These are phyloP conservation scores for Aphidius colemani DNA, from an alignment of 2,888 invertebrate genomes.

Conservation along the genomic window DNA sequence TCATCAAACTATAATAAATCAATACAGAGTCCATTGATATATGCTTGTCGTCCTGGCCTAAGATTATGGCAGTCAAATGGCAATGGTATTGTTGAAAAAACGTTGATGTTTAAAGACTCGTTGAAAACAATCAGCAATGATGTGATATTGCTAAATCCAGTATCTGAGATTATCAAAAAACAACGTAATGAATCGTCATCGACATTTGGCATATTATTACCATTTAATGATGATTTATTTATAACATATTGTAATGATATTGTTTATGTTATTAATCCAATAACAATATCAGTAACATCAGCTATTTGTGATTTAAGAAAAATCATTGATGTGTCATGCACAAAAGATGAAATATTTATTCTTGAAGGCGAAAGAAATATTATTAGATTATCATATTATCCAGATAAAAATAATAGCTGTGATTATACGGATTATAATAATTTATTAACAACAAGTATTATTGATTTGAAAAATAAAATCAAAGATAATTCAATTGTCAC, in stretches of 20 bases:
- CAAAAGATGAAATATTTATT: constrained; percentile 79
- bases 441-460: constrained; percentile 51
- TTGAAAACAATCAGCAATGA: constrained; percentile 60
- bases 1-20: constrained; percentile 62
- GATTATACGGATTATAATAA: constrained; percentile 45
- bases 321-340: constrained; percentile 64
- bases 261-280: constrained; percentile 78
- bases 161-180: constrained; percentile 57
- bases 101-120: constrained; percentile 75
- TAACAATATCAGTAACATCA: constrained; percentile 57
- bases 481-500: constrained; percentile 57
- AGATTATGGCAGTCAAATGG: constrained; percentile 82
- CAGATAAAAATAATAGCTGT: constrained; percentile 62
- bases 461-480: constrained; percentile 56
- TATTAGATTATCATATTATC: constrained; percentile 75
- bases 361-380: constrained; percentile 80
- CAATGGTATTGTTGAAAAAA: constrained; percentile 79
- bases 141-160: constrained; percentile 76
- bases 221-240: constrained; percentile 74
- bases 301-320: constrained; percentile 51
- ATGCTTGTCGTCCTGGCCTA: constrained; percentile 81
- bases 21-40: constrained; percentile 66
- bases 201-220: constrained; percentile 66
- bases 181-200: constrained; percentile 63
- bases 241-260: constrained; percentile 75